Base-by-base conservation (phyloP, 2,888 invertebrate species). In the Caenorhabditis wallacei region DNA sequence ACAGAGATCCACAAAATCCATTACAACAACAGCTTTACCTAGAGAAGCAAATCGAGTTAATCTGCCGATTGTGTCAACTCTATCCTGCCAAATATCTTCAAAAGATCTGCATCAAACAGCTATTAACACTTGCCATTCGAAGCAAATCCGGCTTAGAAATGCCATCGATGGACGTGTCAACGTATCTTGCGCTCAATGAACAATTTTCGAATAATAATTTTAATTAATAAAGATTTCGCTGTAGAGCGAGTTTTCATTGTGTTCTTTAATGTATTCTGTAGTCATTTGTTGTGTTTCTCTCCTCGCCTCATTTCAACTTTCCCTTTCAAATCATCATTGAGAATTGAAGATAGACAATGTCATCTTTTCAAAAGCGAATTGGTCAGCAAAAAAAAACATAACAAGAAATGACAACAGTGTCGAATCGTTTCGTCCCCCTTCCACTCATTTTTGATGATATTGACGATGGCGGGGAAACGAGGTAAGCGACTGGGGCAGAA, bases 41-140 rank as follows among this genome's bases (percentile, higher is more conserved):
- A 2, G 24, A 63, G 0, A 11, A 57, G 0, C 80, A 81, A 57
- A 57, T 81, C 30, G 24, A 54, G 16, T 18, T 43, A 10, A 69
- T 75, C 16, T 81, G 80, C 57, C n/a, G 43, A 2, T 26, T 81
- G 40, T 70, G 69, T 35, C 74, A 81, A 35, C 43, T 74, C 3
- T 81, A 75, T 40, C 80, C 74, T 24, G 48, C 68, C 43, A 75
- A 70, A n/a, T 35, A 48, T 13, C 5, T 70, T 22, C 63, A 81
- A n/a, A 54, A 64, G 56, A 16, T 74, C 16, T n/a, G 61, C 11
- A 68, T 81, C 16, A 61, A 75, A n/a, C 75, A 69, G 35, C 59
- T 81, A 0, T 54, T 81, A 40, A 24, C 24, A 16, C 48, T 74
- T 11, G 40, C 69, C 24, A 46, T 75, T 18, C 13, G 30, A 1